A percentile compares a stretch with the other conserved stretches of the same genome.
Conservation (phyloP, 1,140 invertebrate genomes). For the Papilio xuthus region DNA sequence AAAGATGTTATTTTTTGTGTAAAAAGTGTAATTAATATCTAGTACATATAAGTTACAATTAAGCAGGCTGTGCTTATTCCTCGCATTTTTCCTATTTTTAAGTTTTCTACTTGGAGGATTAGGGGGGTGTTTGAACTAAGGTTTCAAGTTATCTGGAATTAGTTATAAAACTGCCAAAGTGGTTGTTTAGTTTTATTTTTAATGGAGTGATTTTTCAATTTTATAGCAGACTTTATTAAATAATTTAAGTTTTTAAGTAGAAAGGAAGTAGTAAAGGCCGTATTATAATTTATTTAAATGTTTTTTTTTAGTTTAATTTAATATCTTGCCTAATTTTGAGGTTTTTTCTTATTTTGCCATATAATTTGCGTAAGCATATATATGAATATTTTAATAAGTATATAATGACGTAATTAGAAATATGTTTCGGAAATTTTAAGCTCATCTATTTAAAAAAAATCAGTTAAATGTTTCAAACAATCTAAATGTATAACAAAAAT, state of each 20-base stretch:
- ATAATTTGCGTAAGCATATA: neutral
- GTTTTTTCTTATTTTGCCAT: neutral
- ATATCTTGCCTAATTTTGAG: neutral
- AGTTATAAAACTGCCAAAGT: neutral
- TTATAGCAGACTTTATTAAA: neutral
- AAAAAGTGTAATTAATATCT: neutral
- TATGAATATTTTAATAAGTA: neutral
- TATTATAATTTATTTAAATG: neutral
- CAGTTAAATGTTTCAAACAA: neutral
- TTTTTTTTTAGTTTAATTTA: neutral
- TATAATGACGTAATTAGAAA: neutral
- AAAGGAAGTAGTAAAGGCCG: neutral
- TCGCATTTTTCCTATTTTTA: constrained; percentile 9
- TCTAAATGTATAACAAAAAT: neutral
- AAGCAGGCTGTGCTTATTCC: neutral
- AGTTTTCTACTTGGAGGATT: neutral
- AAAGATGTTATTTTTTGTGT: neutral
- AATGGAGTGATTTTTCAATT: neutral
- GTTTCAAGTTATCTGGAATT: neutral
- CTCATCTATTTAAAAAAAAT: neutral
- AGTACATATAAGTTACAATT: neutral
- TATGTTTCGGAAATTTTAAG: neutral
- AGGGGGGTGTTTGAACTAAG: neutral
- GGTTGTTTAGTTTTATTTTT: neutral
- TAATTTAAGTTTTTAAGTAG: neutral